Percentiles rank a stretch among this genome's conserved stretches.
phyloP scores from a whole-genome alignment of 1,140 invertebrate species.

The Anoplophora glabripennis region DNA sequence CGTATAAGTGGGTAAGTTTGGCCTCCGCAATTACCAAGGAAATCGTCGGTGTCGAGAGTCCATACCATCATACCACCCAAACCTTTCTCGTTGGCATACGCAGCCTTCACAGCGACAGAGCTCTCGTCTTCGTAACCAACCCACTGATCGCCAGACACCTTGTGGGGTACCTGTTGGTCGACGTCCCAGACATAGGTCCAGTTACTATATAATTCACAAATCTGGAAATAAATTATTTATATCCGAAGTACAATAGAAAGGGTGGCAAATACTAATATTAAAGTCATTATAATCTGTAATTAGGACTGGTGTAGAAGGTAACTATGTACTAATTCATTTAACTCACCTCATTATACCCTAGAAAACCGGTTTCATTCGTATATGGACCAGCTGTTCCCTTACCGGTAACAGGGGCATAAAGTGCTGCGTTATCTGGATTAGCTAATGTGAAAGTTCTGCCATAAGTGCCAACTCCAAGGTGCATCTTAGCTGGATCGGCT shows the following conservation, averaged over 20 bases:
- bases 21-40: constrained; percentile 58
- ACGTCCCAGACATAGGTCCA: constrained; percentile 49
- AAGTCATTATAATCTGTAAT: background rate
- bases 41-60: constrained; percentile 75
- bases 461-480: constrained; percentile 65
- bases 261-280: too few relatives aligned
- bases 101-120: constrained; percentile 51
- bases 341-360: constrained; percentile 63
- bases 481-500: constrained; percentile 57
- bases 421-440: constrained; percentile 49
- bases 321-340: background rate
- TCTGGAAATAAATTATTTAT: constrained; percentile 30
- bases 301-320: background rate
- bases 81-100: constrained; percentile 43
- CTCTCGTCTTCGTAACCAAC: constrained; percentile 44
- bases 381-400: constrained; percentile 57
- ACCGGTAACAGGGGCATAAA: constrained; percentile 55
- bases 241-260: background rate
- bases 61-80: constrained; percentile 69
- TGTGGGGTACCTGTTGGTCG: constrained; percentile 37
- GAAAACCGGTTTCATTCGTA: constrained; percentile 57
- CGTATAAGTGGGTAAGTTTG: too few relatives aligned
- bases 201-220: constrained; percentile 45
- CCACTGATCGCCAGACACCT: constrained; percentile 43
- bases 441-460: constrained; percentile 62